These are phyloP conservation scores for Drosophila siamana DNA, from an alignment of 2,888 invertebrate genomes.

Conservation along the genomic window DNA sequence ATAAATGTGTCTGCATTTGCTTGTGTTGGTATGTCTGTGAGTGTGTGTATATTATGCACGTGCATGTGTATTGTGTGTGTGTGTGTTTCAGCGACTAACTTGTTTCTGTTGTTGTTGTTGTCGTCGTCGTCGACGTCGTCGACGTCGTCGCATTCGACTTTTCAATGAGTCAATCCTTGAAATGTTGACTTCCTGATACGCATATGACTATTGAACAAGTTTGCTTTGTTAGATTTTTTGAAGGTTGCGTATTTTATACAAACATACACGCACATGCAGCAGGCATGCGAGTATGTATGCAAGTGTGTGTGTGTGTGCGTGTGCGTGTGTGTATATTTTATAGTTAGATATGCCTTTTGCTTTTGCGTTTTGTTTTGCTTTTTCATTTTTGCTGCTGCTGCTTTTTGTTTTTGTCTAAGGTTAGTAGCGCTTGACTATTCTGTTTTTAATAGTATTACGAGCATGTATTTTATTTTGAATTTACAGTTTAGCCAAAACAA, in stretches of 20 bases:
- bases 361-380: conserved; percentile 37
- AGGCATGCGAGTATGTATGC: conserved; percentile 36
- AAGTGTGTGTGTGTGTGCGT: conserved; percentile 29
- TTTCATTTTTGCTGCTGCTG: conserved; percentile 37
- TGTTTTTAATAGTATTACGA: conserved; percentile 50
- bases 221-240: conserved; percentile 83
- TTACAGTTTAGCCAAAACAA: conserved; percentile 73
- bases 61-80: conserved; percentile 25
- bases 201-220: conserved; percentile 84
- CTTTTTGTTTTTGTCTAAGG: conserved; percentile 60
- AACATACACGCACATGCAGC: conserved; percentile 34
- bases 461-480: conserved; percentile 66
- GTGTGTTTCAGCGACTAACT: conserved; percentile 59
- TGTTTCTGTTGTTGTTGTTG: conserved; percentile 65
- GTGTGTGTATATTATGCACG: conserved; percentile 10
- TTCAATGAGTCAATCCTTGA: conserved; percentile 85
- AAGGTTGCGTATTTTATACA: conserved; percentile 83
- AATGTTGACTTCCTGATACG: conserved; percentile 85
- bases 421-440: conserved; percentile 68
- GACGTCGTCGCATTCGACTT: conserved; percentile 79
- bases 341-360: conserved; percentile 63
- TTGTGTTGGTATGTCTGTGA: conserved; percentile 11
- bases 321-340: conserved; percentile 40
- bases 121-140: conserved; percentile 44
- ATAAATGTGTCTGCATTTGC: conserved; percentile 19